Base-by-base conservation (phyloP, 1,140 invertebrate species). In the Colletes latitarsis region DNA sequence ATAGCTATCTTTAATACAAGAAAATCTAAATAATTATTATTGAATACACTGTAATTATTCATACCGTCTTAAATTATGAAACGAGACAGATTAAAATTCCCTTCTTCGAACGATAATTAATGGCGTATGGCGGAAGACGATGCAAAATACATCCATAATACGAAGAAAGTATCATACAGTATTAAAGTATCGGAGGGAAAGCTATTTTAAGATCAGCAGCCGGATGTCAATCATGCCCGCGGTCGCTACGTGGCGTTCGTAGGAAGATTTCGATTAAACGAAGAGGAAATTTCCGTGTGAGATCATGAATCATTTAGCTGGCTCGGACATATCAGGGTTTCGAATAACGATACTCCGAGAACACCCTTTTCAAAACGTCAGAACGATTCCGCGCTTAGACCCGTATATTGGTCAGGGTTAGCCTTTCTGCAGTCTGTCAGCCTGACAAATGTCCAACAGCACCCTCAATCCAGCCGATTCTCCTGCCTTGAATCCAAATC, bases 321-420 rank as follows among this genome's bases (percentile, higher is more conserved):
- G 49, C 19, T 55, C 10, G 19, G 21, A 52, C 71, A n/a, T 57
- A 66, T 81, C 78, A 43, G 63, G 53, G n/a, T 75, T 75, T 58
- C 55, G 17, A 84, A 86, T 77, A 81, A 86, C 82, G 76, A 84
- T 81, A 83, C 82, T 72, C 63, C 52, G 66, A 64, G 71, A 78
- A 62, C 77, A 88, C 85, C 85, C 87, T 87, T 84, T 77, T 77
- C 81, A 79, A 88, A 86, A 86, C 75, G 87, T 88, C 84, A 79
- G 71, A 77, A 86, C 80, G 84, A 88, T 74, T 88, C 80, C 58
- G 55, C 46, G 57, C 43, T 78, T 58, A 70, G 58, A 67, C 74
- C 82, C 77, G 77, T 74, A 83, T 87, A 84, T 87, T 69, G 66
- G 74, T n/a, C 53, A 41, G 57, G 72, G 79, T 79, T 73, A 63